Conservation (phyloP, 2,888 invertebrate species). For the Polydrusus cervinus region DNA sequence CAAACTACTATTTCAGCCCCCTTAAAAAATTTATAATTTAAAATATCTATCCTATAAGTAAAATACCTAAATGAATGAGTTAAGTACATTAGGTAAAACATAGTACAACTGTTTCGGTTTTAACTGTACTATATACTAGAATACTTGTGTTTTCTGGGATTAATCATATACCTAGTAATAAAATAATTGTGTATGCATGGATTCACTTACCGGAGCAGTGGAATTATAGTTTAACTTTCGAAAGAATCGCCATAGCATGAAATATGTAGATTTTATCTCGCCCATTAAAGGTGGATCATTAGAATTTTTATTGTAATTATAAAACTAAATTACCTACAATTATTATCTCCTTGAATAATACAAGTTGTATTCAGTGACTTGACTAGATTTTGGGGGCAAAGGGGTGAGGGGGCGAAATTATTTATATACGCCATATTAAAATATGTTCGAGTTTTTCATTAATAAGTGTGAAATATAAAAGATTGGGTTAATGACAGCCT, state of each 20-base stretch:
- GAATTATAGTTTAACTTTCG: conserved; percentile 10
- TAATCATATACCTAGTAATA: not conserved
- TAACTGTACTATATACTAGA: not conserved
- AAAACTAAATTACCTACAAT: not conserved
- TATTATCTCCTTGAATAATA: too few relatives aligned
- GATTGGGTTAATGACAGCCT: too few relatives aligned
- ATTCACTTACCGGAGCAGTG: conserved; percentile 28
- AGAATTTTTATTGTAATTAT: conserved; percentile 5
- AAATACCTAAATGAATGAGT: too few relatives aligned
- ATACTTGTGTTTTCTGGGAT: not conserved
- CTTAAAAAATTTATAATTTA: too few relatives aligned
- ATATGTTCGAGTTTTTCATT: too few relatives aligned
- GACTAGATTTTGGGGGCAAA: too few relatives aligned
- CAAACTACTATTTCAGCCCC: too few relatives aligned
- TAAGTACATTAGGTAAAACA: not conserved
- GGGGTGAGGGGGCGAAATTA: too few relatives aligned
- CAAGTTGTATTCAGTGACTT: too few relatives aligned
- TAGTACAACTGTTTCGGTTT: not conserved
- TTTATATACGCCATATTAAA: too few relatives aligned
- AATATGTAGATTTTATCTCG: conserved; percentile 11
- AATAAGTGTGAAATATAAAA: too few relatives aligned
- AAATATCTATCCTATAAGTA: too few relatives aligned
- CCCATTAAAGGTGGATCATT: not conserved
- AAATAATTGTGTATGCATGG: conserved; percentile 47
- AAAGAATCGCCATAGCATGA: conserved; percentile 11